Evolutionary conservation across 2,797 vertebrate species (phyloP).

Genomic region (Helarctos malayanus): DNA sequence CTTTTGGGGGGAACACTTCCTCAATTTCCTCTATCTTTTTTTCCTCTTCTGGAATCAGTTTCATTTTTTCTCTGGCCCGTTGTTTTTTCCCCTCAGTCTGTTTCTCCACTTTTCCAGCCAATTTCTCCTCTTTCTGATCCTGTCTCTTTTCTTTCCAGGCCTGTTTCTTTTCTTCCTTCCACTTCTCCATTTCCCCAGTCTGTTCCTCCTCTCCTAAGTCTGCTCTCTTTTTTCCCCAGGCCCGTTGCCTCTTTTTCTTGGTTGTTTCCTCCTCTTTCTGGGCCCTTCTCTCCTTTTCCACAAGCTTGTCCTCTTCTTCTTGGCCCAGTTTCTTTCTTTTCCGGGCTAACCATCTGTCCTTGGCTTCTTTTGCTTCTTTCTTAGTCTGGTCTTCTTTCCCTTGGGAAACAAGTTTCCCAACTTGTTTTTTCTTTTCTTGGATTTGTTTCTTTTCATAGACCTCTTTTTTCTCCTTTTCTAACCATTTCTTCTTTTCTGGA

Average conservation of each 20-base stretch:
- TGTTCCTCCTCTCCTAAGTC: neutral
- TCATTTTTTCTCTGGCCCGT: neutral
- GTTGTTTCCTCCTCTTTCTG: neutral
- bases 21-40: neutral
- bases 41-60: neutral
- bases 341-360: neutral
- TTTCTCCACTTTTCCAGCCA: neutral
- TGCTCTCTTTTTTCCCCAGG: neutral
- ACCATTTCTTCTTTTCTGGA: neutral
- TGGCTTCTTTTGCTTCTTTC: neutral
- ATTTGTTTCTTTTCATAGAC: neutral
- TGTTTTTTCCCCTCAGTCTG: neutral
- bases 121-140: neutral
- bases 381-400: neutral
- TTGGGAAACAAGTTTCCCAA: neutral
- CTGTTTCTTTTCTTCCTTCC: neutral
- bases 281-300: neutral
- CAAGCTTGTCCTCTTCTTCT: neutral
- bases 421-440: neutral
- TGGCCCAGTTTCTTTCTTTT: slow-evolving; percentile 47
- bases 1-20: neutral
- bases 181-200: neutral
- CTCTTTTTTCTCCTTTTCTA: neutral
- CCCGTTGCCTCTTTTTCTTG: neutral
- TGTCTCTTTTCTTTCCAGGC: neutral